phyloP scores from a whole-genome alignment of 2,888 invertebrate genomes.

The Drosophila kokeensis region DNA sequence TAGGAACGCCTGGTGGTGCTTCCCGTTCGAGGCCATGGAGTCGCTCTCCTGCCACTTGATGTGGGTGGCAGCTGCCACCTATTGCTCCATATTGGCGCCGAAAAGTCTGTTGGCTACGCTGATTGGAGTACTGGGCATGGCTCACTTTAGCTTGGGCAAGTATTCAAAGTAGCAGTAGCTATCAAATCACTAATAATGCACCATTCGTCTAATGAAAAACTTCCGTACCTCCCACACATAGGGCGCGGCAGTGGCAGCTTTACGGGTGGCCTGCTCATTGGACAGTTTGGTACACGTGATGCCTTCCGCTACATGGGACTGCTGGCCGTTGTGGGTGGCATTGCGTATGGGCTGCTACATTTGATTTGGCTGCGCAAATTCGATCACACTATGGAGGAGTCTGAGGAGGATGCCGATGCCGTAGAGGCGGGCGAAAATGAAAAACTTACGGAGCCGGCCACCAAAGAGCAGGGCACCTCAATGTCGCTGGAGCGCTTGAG shows the following conservation, averaged over 20 bases:
- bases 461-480: constrained; percentile 89
- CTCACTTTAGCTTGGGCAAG: constrained; percentile 92
- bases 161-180: constrained; percentile 13
- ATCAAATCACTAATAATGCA: constrained; percentile 20
- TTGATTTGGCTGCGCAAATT: constrained; percentile 90
- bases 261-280: constrained; percentile 91
- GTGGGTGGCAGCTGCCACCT: constrained; percentile 96
- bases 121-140: constrained; percentile 94
- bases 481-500: constrained; percentile 90
- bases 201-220: constrained; percentile 30
- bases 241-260: constrained; percentile 93
- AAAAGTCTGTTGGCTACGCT: constrained; percentile 93
- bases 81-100: constrained; percentile 93
- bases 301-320: constrained; percentile 93
- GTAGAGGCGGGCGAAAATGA: constrained; percentile 88
- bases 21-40: constrained; percentile 94
- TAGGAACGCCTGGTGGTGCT: constrained; percentile 95
- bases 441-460: constrained; percentile 88
- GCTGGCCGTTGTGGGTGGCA: constrained; percentile 89
- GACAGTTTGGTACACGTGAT: constrained; percentile 90
- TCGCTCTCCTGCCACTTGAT: constrained; percentile 93
- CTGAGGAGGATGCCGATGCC: constrained; percentile 83
- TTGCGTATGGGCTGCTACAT: constrained; percentile 89
- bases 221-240: constrained; percentile 31
- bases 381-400: constrained; percentile 85